These are phyloP conservation scores for Drosophila longiperda DNA, from an alignment of 2,888 invertebrate genomes.

Conservation along the genomic window DNA sequence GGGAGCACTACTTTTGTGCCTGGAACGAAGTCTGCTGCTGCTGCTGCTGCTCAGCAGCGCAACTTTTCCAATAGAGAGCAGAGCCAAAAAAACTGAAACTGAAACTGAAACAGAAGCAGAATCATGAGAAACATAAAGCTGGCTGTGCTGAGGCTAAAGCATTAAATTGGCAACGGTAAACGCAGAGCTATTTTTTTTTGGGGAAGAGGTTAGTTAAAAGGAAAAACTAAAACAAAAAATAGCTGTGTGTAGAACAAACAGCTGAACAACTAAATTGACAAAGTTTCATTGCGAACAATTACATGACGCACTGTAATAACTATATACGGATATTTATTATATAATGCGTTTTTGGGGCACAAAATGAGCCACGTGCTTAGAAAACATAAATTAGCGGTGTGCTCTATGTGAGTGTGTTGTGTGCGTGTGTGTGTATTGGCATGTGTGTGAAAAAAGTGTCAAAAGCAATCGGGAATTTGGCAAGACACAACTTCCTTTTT, in stretches of 20 bases:
- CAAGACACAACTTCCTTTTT: slow-evolving; percentile 49
- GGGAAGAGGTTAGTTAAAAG: slow-evolving; percentile 1
- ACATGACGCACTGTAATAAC: slow-evolving; percentile 21
- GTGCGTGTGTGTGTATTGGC: slow-evolving; percentile 8
- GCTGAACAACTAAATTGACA: slow-evolving; percentile 27
- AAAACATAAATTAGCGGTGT: slow-evolving; percentile 27
- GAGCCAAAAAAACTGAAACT: slow-evolving; percentile 36
- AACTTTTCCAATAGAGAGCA: slow-evolving; percentile 62
- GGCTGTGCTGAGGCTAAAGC: slow-evolving; percentile 31
- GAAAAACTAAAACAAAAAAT: slow-evolving; percentile 12
- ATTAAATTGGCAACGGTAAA: slow-evolving; percentile 47
- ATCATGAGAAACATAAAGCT: slow-evolving; percentile 36
- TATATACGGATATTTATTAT: slow-evolving; percentile 51
- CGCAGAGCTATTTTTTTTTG: slow-evolving; percentile 40
- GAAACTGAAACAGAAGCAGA: slow-evolving; percentile 47
- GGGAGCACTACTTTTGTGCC: slow-evolving; percentile 35
- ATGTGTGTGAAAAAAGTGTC: slow-evolving; percentile 24
- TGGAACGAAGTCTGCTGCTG: slow-evolving; percentile 50
- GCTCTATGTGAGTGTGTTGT: slow-evolving; percentile 6
- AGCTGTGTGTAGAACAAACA: slow-evolving; percentile 8
- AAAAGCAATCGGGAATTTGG: slow-evolving; percentile 42
- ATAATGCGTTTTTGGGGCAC: slow-evolving; percentile 51
- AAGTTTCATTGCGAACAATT: slow-evolving; percentile 24
- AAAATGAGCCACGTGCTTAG: slow-evolving; percentile 68
- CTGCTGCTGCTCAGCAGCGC: slow-evolving; percentile 49